These are phyloP conservation scores for Linepithema humile DNA, from an alignment of 1,140 invertebrate genomes.

Conservation along the genomic window DNA sequence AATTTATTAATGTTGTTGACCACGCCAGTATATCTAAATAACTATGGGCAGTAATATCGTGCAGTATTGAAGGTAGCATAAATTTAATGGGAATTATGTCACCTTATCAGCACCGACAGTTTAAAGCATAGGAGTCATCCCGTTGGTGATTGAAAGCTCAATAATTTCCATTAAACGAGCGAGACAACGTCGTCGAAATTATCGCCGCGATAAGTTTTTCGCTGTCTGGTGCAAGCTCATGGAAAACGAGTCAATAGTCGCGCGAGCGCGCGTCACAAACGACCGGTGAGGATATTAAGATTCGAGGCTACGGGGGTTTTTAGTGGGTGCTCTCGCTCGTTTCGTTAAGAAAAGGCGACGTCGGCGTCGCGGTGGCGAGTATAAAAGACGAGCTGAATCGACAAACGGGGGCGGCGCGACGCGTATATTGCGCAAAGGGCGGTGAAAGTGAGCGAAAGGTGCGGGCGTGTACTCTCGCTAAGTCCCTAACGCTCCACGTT, in stretches of 20 bases:
- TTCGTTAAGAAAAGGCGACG: not conserved
- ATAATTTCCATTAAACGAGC: conserved; percentile 11
- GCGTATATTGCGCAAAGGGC: not conserved
- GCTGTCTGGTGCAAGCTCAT: not conserved
- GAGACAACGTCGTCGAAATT: not conserved
- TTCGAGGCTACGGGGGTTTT: conserved; percentile 14
- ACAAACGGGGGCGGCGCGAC: not conserved
- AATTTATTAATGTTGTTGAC: not conserved
- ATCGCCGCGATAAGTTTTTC: not conserved
- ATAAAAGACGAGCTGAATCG: conserved; percentile 3
- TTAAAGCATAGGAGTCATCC: not conserved
- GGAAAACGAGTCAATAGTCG: too few relatives aligned
- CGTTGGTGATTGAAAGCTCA: not conserved
- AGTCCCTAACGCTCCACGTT: conserved; percentile 61
- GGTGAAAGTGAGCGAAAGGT: not conserved
- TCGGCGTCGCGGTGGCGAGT: not conserved
- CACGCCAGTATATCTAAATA: too few relatives aligned
- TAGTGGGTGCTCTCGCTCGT: conserved; percentile 30
- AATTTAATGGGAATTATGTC: not conserved
- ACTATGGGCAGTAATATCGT: not conserved
- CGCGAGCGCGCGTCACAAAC: not conserved
- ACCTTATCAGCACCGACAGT: not conserved
- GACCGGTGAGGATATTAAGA: conserved; percentile 17
- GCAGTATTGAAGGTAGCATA: not conserved
- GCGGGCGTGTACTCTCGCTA: not conserved